phyloP scores from a whole-genome alignment of 2,113 vertebrate species.

The Tylochromis polylepis region DNA sequence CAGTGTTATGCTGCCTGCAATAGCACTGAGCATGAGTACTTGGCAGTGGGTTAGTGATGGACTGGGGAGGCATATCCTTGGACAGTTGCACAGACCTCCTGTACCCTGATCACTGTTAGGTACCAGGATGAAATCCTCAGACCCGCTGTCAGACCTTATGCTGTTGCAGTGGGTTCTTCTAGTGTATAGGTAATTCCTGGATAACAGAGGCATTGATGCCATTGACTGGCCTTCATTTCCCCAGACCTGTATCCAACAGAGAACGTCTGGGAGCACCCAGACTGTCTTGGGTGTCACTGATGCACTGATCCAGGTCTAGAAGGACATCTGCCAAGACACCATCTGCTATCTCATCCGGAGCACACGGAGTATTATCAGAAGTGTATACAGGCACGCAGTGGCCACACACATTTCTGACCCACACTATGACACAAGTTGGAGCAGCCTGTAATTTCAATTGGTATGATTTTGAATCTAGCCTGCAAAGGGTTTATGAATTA shows the following conservation, averaged over 20 bases:
- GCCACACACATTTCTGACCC: neutral
- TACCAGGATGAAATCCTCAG: neutral
- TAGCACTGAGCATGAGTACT: neutral
- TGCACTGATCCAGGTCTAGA: neutral
- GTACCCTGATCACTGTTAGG: neutral
- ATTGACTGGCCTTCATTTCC: neutral
- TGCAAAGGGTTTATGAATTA: neutral
- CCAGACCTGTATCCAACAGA: neutral
- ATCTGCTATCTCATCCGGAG: neutral
- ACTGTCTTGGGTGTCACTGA: neutral
- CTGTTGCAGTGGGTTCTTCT: neutral
- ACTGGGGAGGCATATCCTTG: neutral
- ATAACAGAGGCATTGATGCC: neutral
- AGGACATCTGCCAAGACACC: neutral
- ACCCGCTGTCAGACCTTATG: neutral
- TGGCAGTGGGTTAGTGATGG: neutral
- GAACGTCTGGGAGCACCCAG: neutral
- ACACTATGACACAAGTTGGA: neutral
- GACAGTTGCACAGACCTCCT: neutral
- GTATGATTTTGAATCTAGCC: fast-evolving
- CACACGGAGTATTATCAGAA: neutral
- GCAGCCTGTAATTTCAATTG: neutral
- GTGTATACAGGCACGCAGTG: neutral
- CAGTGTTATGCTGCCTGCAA: neutral
- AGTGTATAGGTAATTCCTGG: neutral